A percentile compares a stretch with the other conserved stretches of the same genome.
Conservation (phyloP, 1,140 invertebrate species). For the Laupala kohalensis region DNA sequence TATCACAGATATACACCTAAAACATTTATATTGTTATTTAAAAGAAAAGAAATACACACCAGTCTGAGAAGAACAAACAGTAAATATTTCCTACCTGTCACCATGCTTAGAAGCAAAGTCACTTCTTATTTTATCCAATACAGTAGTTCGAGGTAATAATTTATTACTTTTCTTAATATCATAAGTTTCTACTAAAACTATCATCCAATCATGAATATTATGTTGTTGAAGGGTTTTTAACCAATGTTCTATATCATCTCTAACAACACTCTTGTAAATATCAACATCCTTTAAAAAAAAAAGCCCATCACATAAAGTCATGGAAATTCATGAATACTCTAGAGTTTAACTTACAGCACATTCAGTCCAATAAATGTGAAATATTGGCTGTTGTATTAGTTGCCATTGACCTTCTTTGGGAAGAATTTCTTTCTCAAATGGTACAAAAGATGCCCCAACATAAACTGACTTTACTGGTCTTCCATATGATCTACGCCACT, state of each 20-base stretch:
- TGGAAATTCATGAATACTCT: neutral
- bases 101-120: slow-evolving; percentile 84
- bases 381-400: slow-evolving; percentile 71
- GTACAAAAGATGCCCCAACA: slow-evolving; percentile 71
- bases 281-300: slow-evolving; percentile 68
- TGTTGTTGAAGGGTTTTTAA: slow-evolving; percentile 57
- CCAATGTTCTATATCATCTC: slow-evolving; percentile 83
- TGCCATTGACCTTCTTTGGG: slow-evolving; percentile 57
- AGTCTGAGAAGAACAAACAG: neutral
- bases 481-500: slow-evolving; percentile 79
- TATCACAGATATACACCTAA: slow-evolving; percentile 76
- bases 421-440: slow-evolving; percentile 57
- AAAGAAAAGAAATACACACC: neutral
- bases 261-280: slow-evolving; percentile 68
- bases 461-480: slow-evolving; percentile 68
- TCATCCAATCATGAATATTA: slow-evolving; percentile 83
- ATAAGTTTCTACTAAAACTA: slow-evolving; percentile 82
- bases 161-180: slow-evolving; percentile 87
- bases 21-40: slow-evolving; percentile 25
- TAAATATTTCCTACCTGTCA: slow-evolving; percentile 44
- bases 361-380: slow-evolving; percentile 92
- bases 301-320: neutral
- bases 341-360: slow-evolving; percentile 53
- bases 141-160: slow-evolving; percentile 78
- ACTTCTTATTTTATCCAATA: slow-evolving; percentile 84